Conservation (phyloP, 2,113 vertebrate genomes). For the Marmota monax region DNA sequence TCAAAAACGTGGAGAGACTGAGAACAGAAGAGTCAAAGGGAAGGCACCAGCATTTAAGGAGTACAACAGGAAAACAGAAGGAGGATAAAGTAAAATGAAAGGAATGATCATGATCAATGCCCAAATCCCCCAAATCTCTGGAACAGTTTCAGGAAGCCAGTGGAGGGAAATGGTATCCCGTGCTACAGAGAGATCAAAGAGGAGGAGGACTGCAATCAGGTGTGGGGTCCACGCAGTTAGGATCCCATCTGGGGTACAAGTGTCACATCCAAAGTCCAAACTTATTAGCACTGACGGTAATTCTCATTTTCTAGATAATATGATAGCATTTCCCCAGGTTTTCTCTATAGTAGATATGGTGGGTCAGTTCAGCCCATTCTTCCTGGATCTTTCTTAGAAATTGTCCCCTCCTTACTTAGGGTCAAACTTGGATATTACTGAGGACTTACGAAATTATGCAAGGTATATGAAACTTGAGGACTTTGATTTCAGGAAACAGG, state of each 20-base stretch:
- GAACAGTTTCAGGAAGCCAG: background rate
- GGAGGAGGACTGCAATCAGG: rapidly evolving
- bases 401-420: background rate
- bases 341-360: background rate
- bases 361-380: background rate
- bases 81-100: background rate
- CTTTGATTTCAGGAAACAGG: background rate
- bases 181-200: background rate
- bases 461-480: background rate
- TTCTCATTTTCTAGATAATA: background rate
- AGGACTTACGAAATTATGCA: background rate
- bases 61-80: background rate
- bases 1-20: background rate
- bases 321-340: background rate
- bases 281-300: background rate
- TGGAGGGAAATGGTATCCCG: rapidly evolving
- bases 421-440: background rate
- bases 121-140: background rate
- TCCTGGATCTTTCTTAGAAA: background rate
- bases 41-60: background rate
- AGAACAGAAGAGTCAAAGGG: background rate
- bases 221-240: rapidly evolving
- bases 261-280: background rate
- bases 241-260: rapidly evolving
- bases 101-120: background rate